A percentile compares a stretch with the other conserved stretches of the same genome.
phyloP scores from a whole-genome alignment of 2,113 vertebrate genomes.

The Nycticebus coucang region DNA sequence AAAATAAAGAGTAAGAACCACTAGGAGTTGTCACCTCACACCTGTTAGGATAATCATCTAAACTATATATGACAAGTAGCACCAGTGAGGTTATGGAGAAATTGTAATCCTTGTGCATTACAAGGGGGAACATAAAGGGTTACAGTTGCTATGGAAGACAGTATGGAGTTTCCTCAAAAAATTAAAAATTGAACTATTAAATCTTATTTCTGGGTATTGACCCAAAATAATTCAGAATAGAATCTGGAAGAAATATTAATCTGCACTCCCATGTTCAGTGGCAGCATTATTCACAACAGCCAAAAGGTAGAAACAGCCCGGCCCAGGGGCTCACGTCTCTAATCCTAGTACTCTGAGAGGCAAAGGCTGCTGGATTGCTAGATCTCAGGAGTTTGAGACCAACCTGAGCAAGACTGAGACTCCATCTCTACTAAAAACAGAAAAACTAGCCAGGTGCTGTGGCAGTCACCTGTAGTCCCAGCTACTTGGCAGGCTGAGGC shows the following conservation, averaged over 20 bases:
- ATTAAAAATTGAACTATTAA: background rate
- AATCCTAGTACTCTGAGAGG: too few relatives aligned
- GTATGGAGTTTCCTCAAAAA: background rate
- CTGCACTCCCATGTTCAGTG: background rate
- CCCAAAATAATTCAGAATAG: background rate
- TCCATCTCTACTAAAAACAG: too few relatives aligned
- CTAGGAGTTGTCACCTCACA: background rate
- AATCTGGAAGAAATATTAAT: background rate
- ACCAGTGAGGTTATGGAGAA: background rate
- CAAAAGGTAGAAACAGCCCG: background rate
- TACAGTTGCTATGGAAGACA: background rate
- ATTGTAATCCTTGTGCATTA: background rate
- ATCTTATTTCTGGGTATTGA: background rate
- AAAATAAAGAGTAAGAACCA: constrained; percentile 10
- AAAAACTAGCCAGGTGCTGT: too few relatives aligned
- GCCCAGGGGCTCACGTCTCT: too few relatives aligned
- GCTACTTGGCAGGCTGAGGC: too few relatives aligned
- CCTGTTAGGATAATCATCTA: background rate
- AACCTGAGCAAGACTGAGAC: too few relatives aligned
- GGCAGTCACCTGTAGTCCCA: too few relatives aligned
- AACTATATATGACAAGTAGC: background rate
- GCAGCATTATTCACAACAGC: background rate
- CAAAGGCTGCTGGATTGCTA: too few relatives aligned
- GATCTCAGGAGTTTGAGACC: too few relatives aligned
- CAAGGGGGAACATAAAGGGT: background rate